Conservation (phyloP, 53 echinoderm and acorn worm species). For the Luidia sarsii region DNA sequence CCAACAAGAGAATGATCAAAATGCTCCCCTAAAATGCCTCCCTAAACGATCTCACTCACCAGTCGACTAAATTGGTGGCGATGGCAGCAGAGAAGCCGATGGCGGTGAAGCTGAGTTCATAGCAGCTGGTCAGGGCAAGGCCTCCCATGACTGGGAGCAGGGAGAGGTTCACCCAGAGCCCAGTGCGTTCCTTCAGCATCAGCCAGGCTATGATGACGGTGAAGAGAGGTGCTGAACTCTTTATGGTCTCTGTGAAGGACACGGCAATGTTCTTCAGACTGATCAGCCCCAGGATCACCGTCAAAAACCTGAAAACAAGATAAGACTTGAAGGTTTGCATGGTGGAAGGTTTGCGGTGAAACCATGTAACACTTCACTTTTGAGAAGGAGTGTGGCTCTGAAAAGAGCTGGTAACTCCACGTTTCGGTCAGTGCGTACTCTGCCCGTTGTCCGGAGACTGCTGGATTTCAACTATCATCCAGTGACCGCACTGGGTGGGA, state of each 20-base stretch:
- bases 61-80: conserved; percentile 95
- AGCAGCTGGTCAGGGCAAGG: conserved; percentile 91
- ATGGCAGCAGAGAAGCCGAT: conserved; percentile 92
- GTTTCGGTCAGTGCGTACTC: no score
- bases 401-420: no score
- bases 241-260: conserved; percentile 98
- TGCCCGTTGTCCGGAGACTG: no score
- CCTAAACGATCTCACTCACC: conserved; percentile 66
- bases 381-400: no score
- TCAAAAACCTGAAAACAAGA: conserved; percentile 72
- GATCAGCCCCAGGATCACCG: conserved; percentile 89
- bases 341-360: no score
- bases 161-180: conserved; percentile 87
- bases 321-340: no score
- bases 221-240: conserved; percentile 96
- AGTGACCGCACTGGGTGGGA: no score
- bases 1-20: no score
- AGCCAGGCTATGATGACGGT: conserved; percentile 85
- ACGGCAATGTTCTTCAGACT: conserved; percentile 95
- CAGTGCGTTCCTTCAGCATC: conserved; percentile 84
- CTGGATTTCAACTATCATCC: no score
- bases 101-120: conserved; percentile 88
- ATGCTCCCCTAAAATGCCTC: no score
- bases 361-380: no score
- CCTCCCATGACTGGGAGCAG: conserved; percentile 91